Percentiles rank a stretch among this genome's conserved stretches.
These are phyloP conservation scores for Melanargia galathea DNA, from an alignment of 2,888 invertebrate genomes.

Conservation along the genomic window DNA sequence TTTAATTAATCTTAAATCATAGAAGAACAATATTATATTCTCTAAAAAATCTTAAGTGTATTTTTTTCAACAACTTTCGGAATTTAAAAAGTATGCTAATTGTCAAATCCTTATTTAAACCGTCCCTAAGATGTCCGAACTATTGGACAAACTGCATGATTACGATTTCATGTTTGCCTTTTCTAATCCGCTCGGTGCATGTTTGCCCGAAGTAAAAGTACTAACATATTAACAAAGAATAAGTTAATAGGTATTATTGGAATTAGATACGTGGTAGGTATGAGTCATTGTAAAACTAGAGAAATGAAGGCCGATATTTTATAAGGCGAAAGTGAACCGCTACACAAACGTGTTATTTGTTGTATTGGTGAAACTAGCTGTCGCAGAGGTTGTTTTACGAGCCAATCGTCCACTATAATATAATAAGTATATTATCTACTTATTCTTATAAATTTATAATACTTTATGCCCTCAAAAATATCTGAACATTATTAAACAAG, in stretches of 20 bases:
- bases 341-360: conserved; percentile 29
- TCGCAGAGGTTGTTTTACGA: conserved; percentile 30
- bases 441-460: conserved; percentile 1
- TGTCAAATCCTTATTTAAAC: no score
- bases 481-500: background rate
- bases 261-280: conserved; percentile 16
- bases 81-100: no score
- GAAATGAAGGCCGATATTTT: conserved; percentile 36
- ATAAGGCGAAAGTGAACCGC: conserved; percentile 35
- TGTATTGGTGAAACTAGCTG: conserved; percentile 33
- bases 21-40: no score
- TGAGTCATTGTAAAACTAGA: conserved; percentile 29
- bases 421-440: background rate
- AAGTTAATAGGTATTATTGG: conserved; percentile 3
- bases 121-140: no score
- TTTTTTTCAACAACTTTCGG: no score
- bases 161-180: no score
- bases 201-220: no score
- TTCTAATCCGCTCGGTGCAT: no score
- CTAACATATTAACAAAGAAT: conserved; percentile 13
- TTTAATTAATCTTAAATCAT: background rate
- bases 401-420: conserved; percentile 11
- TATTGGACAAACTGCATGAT: no score
- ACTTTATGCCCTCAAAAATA: background rate
- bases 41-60: no score